phyloP scores from a whole-genome alignment of 37 sponge, comb jelly and placozoan genomes.

The Halisarca cf. caerulea region DNA sequence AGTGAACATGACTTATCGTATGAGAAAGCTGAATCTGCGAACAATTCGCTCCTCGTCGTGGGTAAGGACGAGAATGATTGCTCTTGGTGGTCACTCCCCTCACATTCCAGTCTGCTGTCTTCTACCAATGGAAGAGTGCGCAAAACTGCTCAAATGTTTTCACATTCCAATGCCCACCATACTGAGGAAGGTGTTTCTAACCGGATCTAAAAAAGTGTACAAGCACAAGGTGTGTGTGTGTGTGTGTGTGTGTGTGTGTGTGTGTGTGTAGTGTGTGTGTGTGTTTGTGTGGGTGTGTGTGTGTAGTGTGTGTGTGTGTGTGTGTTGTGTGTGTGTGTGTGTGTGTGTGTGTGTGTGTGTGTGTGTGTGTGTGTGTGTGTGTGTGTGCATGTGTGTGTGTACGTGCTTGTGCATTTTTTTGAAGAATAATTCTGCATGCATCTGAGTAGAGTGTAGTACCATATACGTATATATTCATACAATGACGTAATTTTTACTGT shows the following conservation, averaged over 20 bases:
- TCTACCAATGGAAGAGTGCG: slow-evolving; percentile 26
- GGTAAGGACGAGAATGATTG: slow-evolving; percentile 56
- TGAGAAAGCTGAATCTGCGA: slow-evolving; percentile 67
- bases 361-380: too few species aligned
- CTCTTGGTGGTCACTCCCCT: slow-evolving; percentile 52
- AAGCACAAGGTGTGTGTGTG: not conserved
- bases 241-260: too few species aligned
- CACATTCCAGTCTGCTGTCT: slow-evolving; percentile 76
- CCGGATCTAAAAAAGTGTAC: slow-evolving; percentile 2
- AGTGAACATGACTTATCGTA: slow-evolving; percentile 74
- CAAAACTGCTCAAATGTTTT: slow-evolving; percentile 19
- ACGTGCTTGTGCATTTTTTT: too few species aligned
- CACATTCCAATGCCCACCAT: slow-evolving; percentile 19
- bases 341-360: too few species aligned
- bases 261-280: too few species aligned
- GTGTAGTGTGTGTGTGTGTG: too few species aligned
- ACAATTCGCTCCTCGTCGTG: slow-evolving; percentile 64
- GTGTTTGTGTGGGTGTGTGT: too few species aligned
- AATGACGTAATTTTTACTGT: not conserved
- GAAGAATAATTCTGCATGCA: too few species aligned
- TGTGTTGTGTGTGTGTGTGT: too few species aligned
- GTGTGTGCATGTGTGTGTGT: too few species aligned
- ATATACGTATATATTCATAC: not conserved
- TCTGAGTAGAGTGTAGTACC: too few species aligned
- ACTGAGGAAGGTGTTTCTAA: slow-evolving; percentile 9